These are phyloP conservation scores for Xenotilapia caudafasciata DNA, from an alignment of 2,113 vertebrate species.

Conservation along the genomic window DNA sequence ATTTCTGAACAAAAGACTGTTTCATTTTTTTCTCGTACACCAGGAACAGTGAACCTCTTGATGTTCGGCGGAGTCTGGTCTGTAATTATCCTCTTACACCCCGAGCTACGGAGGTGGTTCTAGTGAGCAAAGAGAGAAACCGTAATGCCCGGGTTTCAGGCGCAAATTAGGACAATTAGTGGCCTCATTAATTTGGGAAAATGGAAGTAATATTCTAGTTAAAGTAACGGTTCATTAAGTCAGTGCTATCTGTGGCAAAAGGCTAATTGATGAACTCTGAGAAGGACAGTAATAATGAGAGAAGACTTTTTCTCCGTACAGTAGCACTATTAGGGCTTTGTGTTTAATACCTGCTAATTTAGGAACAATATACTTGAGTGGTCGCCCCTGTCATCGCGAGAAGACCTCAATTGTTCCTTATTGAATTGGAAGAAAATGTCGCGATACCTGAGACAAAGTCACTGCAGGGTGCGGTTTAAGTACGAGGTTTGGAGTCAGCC, in stretches of 20 bases:
- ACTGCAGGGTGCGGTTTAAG: neutral
- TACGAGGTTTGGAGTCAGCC: neutral
- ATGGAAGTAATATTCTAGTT: constrained; percentile 65
- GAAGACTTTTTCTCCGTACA: neutral
- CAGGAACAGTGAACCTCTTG: constrained; percentile 57
- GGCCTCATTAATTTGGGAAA: constrained; percentile 67
- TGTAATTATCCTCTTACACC: constrained; percentile 69
- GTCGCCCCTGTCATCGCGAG: neutral
- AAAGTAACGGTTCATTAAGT: constrained; percentile 63
- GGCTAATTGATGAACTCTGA: constrained; percentile 46
- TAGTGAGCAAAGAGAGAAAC: constrained; percentile 25
- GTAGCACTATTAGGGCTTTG: neutral
- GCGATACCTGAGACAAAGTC: neutral
- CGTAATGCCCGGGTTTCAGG: constrained; percentile 53
- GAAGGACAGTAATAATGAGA: neutral
- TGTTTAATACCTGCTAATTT: neutral
- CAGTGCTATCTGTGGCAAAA: constrained; percentile 36
- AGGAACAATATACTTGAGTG: neutral
- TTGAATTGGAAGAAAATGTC: neutral
- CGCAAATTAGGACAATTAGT: constrained; percentile 70
- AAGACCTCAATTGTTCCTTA: neutral
- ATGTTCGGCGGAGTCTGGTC: constrained; percentile 33
- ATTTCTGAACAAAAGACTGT: constrained; percentile 37
- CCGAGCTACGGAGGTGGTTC: constrained; percentile 58
- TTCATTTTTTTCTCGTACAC: constrained; percentile 35